Conservation (phyloP, 1,140 invertebrate species). For the Bombus ignitus region DNA sequence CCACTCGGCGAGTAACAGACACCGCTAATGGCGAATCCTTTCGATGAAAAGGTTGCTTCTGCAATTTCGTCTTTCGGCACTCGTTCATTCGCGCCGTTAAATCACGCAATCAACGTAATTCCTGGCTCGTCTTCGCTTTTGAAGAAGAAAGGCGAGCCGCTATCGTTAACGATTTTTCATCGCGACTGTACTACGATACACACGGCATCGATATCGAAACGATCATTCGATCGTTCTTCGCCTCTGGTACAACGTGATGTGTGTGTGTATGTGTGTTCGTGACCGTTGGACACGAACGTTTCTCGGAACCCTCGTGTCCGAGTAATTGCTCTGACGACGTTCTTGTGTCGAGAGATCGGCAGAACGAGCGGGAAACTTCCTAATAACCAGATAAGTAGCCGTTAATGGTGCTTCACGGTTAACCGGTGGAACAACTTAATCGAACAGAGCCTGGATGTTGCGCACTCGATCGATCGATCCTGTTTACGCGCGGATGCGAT, state of each 20-base stretch:
- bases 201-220: constrained; percentile 28
- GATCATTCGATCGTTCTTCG: constrained; percentile 37
- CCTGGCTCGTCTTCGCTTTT: neutral
- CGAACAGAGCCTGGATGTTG: constrained; percentile 2
- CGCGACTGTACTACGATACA: neutral
- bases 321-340: constrained; percentile 45
- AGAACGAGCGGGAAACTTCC: constrained; percentile 46
- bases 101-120: constrained; percentile 43
- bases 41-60: constrained; percentile 27
- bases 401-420: constrained; percentile 48
- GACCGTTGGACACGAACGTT: constrained; percentile 13
- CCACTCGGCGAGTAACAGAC: neutral
- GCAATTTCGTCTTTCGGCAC: constrained; percentile 49
- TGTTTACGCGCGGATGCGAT: constrained; percentile 47
- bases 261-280: neutral
- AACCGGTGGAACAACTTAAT: constrained; percentile 53
- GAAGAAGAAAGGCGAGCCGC: constrained; percentile 12
- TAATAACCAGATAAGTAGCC: constrained; percentile 51
- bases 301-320: constrained; percentile 30
- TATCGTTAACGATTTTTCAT: constrained; percentile 9
- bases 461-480: constrained; percentile 22
- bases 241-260: neutral
- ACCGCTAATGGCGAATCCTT: constrained; percentile 43
- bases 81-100: constrained; percentile 33
- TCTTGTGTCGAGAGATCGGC: constrained; percentile 37